phyloP scores from a whole-genome alignment of 2,113 vertebrate species.

The Gambusia holbrooki region DNA sequence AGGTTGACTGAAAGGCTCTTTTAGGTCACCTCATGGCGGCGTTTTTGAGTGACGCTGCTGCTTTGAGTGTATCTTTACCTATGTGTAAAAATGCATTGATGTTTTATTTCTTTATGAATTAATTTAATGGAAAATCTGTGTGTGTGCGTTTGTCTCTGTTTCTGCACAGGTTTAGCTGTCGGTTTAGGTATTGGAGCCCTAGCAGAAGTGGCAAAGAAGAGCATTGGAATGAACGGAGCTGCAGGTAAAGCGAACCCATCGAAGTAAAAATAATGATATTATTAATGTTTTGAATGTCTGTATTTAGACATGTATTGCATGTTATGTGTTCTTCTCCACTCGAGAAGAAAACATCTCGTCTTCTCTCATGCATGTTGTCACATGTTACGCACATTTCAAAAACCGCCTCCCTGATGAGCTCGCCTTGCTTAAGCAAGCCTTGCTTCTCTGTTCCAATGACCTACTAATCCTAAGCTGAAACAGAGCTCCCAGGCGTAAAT shows the following conservation, averaged over 20 bases:
- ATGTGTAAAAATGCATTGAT: background rate
- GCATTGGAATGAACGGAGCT: slow-evolving; percentile 82
- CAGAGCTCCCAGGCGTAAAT: slow-evolving; percentile 8
- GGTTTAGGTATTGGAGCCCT: slow-evolving; percentile 93
- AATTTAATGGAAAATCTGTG: background rate
- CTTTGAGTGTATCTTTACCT: background rate
- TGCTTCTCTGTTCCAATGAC: slow-evolving; percentile 13
- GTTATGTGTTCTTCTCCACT: background rate
- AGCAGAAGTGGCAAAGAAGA: slow-evolving; percentile 97
- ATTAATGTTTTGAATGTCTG: background rate
- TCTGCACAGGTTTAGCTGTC: slow-evolving; percentile 88
- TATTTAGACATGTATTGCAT: background rate
- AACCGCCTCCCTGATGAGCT: background rate
- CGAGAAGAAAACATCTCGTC: background rate
- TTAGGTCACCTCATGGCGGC: background rate
- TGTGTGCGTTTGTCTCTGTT: background rate
- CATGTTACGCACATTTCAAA: slow-evolving; percentile 4
- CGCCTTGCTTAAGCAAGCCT: slow-evolving; percentile 9
- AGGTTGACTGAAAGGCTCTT: background rate
- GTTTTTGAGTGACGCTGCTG: background rate
- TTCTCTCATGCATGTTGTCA: slow-evolving; percentile 15
- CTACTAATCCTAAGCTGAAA: slow-evolving; percentile 36
- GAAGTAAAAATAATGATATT: background rate
- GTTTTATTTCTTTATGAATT: background rate
- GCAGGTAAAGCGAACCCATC: slow-evolving; percentile 74